phyloP scores from a whole-genome alignment of 2,888 invertebrate species.

The Aporophyla nigra region DNA sequence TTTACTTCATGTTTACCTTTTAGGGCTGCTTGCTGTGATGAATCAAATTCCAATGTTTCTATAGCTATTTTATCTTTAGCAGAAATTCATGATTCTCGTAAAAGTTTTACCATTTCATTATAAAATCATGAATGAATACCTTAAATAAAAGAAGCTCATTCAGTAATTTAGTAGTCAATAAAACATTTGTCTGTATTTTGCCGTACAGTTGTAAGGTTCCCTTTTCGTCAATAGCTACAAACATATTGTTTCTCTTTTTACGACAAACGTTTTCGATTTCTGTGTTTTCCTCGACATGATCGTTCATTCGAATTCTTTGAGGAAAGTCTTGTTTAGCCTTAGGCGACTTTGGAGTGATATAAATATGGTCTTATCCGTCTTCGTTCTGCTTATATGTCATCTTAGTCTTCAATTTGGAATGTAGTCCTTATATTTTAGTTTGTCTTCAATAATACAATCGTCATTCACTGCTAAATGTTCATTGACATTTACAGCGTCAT shows the following conservation, averaged over 20 bases:
- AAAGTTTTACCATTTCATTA: neutral
- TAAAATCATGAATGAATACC: conserved; percentile 11
- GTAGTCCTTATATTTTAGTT: neutral
- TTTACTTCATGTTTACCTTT: conserved; percentile 16
- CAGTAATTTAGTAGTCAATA: conserved; percentile 22
- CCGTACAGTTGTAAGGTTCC: conserved; percentile 16
- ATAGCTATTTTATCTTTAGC: neutral
- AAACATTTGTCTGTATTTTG: conserved; percentile 12
- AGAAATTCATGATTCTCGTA: conserved; percentile 14
- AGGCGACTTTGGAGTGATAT: neutral
- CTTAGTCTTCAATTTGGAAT: neutral
- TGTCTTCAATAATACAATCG: neutral
- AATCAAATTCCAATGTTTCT: neutral
- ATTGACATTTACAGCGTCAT: neutral
- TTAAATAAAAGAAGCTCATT: conserved; percentile 9
- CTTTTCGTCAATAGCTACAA: neutral
- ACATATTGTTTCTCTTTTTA: conserved; percentile 30
- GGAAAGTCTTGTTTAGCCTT: neutral
- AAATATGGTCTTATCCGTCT: neutral
- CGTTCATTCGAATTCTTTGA: neutral
- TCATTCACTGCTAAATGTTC: neutral
- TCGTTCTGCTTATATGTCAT: neutral
- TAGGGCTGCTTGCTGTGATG: conserved; percentile 1
- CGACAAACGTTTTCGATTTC: conserved; percentile 9
- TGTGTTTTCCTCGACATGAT: neutral